Evolutionary conservation across 2,797 vertebrate genomes (phyloP), one percentile per base, ranked within the genome.

Genomic region (Crenichthys baileyi): DNA sequence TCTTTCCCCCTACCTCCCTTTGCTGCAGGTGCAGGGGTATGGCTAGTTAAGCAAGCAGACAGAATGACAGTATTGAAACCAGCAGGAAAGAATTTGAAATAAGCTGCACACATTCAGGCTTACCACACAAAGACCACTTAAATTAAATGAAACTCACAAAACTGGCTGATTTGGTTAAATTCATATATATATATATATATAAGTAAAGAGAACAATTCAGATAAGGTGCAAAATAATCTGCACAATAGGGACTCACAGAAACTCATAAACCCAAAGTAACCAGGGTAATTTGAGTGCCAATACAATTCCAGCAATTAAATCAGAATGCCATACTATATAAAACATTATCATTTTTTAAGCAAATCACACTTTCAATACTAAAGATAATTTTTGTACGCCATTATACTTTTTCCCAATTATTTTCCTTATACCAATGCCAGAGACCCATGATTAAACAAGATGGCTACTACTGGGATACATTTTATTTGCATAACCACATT

Each of bases 31-130:
- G 87, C 83, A 76, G 73, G 50, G 72, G 80, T 83, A 76, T 76
- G 85, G 85, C 79, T 86, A 85, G 88, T 92, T 91, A 91, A 91
- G 88, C 86, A 86, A 86, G 83, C 84, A 39, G 80, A 86, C 82
- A 2, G 82, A 86, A 86, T 91, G 85, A 85, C 71, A 84, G 74
- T 81, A 84, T 72, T 76, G 85, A 92, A 91, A 87, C 87, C 80
- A 72, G 70, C 76, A 60, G 71, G 72, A 68, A 60, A 73, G 76
- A 76, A 76, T 77, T 84, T 86, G 24, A 73, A 75, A 73, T 79
- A 72, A 63, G 72, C 63, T 6, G 20, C 9, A 50, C 26, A 70
- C 67, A 61, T 83, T 63, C 39, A 72, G 61, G 63, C 68, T 79
- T 85, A 18, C 71, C 55, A 46, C 63, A 75, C 71, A 80, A 65